Base-by-base conservation (phyloP, 2,113 vertebrate genomes). In the Sardina pilchardus region DNA sequence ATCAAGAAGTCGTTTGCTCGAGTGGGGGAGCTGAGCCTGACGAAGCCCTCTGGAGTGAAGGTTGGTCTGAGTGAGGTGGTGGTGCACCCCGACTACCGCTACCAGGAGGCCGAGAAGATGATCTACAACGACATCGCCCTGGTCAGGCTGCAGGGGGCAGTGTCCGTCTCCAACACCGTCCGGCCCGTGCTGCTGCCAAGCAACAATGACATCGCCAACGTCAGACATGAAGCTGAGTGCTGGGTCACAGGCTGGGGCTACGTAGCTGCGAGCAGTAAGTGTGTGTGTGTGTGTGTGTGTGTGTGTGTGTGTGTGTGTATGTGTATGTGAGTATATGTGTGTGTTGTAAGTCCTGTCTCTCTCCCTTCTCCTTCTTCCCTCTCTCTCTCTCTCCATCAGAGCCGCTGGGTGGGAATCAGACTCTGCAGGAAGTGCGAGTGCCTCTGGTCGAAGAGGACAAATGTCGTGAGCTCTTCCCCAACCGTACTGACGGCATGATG, bases 111-210 rank as follows among this genome's bases (percentile, higher is more conserved):
- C 0, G 48, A 9, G 16, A 56, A 39, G 14, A 39, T 8, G 16
- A 19, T 19, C 30, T 7, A 8, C 36, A 16, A 83, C 48, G 50
- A 83, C 82, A 83, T 83, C 12, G 82, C 82, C 48, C 39, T 83
- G 82, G 26, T 56, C 30, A 39, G n/a, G 53, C 36, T 63, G 82
- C 36, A 17, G 26, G 2, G 19, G 26, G 21, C 26, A 1, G 30
- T 53, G 44, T 16, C 81, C 4, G 53, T 53, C 14, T 53, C 81
- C 81, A 7, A 10, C 47, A 16, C 1, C 2, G 81, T 82, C n/a
- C 0, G 8, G 45, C 45, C 45, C 45, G 45, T 47, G 45, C 8
- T 2, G 10, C 81, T 50, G 16, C 50, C 14, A 0, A 14, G n/a
- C 47, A 7, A 7, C 45, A 7, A 0, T 0, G 45, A 47, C 45